These are phyloP conservation scores for Pammene fasciana DNA, from an alignment of 2,888 invertebrate genomes.

Conservation along the genomic window DNA sequence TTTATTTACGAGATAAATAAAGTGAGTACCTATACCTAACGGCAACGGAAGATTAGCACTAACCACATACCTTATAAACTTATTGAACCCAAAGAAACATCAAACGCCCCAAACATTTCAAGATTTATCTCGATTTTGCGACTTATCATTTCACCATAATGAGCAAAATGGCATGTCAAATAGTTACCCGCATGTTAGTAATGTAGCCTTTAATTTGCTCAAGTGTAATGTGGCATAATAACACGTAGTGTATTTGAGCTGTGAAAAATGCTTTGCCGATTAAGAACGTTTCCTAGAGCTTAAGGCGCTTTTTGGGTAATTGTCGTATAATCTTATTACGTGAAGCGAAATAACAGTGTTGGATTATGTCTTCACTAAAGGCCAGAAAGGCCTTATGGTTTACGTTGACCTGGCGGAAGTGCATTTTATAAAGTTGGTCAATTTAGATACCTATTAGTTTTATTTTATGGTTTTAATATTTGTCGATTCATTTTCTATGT, in stretches of 20 bases:
- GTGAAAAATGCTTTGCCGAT: conserved; percentile 46
- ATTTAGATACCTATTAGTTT: too few relatives aligned
- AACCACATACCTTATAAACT: conserved; percentile 21
- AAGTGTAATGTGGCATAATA: conserved; percentile 45
- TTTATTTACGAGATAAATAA: neutral
- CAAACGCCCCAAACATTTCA: neutral
- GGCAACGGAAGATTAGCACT: neutral
- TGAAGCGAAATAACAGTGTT: conserved; percentile 28
- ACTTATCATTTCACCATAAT: neutral
- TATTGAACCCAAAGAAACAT: conserved; percentile 15
- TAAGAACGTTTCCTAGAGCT: conserved; percentile 44
- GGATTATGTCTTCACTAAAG: conserved; percentile 22
- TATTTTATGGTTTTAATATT: too few relatives aligned
- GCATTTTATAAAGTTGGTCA: too few relatives aligned
- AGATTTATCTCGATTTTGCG: neutral
- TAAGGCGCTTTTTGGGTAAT: conserved; percentile 41
- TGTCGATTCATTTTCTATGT: too few relatives aligned
- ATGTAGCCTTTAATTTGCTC: conserved; percentile 43
- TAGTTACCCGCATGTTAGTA: neutral
- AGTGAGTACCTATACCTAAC: neutral
- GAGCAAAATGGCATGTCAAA: conserved; percentile 12
- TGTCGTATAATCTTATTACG: conserved; percentile 37
- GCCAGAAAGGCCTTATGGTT: conserved; percentile 8
- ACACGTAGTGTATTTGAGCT: conserved; percentile 40
- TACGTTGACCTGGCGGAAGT: conserved; percentile 12